These are phyloP conservation scores for Holotrichia oblita DNA, from an alignment of 1,140 invertebrate species.

Conservation along the genomic window DNA sequence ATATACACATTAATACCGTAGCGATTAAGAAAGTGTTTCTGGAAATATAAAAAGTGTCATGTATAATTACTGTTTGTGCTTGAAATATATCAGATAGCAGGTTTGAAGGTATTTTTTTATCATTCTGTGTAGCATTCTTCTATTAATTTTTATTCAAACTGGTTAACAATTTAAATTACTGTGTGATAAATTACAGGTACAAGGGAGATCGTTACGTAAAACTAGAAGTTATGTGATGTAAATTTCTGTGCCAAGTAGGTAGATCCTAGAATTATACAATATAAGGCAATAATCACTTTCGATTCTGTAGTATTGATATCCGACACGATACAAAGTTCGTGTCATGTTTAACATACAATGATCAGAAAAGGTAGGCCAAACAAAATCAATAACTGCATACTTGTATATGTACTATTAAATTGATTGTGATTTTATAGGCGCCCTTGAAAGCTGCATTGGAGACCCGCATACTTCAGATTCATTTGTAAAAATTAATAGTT, in stretches of 20 bases:
- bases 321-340: too few species aligned
- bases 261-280: neutral
- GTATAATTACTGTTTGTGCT: neutral
- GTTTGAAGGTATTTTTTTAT: neutral
- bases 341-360: too few species aligned
- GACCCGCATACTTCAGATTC: too few species aligned
- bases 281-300: neutral
- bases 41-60: slow-evolving; percentile 16
- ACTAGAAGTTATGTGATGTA: neutral
- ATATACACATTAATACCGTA: neutral
- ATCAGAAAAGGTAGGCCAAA: too few species aligned
- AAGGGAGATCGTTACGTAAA: neutral
- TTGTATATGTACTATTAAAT: too few species aligned
- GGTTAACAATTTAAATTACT: neutral
- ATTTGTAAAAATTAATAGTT: too few species aligned
- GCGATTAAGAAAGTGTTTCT: slow-evolving; percentile 21
- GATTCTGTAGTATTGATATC: too few species aligned
- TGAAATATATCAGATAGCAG: neutral
- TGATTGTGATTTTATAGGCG: too few species aligned
- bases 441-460: too few species aligned
- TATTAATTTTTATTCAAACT: neutral
- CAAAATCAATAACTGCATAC: too few species aligned
- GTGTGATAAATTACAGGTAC: neutral
- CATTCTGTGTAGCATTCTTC: neutral
- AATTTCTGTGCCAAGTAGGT: neutral